Conservation (phyloP, 1,140 invertebrate genomes). For the Pogonognathellus flavescens region DNA sequence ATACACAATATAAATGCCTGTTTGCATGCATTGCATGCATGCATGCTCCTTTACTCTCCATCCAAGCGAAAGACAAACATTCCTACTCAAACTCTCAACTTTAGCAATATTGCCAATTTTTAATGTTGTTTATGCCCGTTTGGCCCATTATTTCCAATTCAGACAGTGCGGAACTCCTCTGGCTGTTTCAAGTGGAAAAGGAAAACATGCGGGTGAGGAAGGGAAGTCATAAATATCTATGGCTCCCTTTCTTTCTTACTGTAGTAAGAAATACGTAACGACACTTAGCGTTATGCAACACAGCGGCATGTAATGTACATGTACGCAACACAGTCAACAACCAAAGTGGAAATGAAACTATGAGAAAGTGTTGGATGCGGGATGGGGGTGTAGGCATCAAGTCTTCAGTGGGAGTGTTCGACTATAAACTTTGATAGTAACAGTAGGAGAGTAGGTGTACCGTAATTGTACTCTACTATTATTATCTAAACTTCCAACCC, state of each 20-base stretch:
- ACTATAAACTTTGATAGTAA: neutral
- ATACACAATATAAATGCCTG: constrained; percentile 39
- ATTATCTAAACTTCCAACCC: neutral
- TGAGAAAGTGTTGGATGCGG: constrained; percentile 22
- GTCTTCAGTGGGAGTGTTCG: constrained; percentile 8
- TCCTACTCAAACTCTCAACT: constrained; percentile 49
- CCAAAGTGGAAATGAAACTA: constrained; percentile 18
- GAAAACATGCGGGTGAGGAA: constrained; percentile 41
- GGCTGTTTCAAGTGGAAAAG: constrained; percentile 40
- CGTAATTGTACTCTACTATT: too few relatives aligned
- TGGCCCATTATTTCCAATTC: constrained; percentile 46
- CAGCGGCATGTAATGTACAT: neutral
- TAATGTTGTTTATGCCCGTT: constrained; percentile 48
- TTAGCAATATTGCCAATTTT: constrained; percentile 54
- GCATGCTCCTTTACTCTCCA: constrained; percentile 41
- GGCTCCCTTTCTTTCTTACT: constrained; percentile 37
- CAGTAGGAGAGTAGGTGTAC: too few relatives aligned
- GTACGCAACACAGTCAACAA: neutral
- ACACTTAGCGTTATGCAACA: neutral
- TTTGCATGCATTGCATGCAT: constrained; percentile 49
- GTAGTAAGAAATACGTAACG: neutral
- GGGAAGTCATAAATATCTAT: constrained; percentile 47
- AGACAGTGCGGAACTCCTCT: constrained; percentile 42
- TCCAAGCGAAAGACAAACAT: constrained; percentile 46
- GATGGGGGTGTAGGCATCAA: constrained; percentile 6